Percentiles rank a stretch among this genome's conserved stretches.
These are phyloP conservation scores for Sitodiplosis mosellana DNA, from an alignment of 1,140 invertebrate species.

Conservation along the genomic window DNA sequence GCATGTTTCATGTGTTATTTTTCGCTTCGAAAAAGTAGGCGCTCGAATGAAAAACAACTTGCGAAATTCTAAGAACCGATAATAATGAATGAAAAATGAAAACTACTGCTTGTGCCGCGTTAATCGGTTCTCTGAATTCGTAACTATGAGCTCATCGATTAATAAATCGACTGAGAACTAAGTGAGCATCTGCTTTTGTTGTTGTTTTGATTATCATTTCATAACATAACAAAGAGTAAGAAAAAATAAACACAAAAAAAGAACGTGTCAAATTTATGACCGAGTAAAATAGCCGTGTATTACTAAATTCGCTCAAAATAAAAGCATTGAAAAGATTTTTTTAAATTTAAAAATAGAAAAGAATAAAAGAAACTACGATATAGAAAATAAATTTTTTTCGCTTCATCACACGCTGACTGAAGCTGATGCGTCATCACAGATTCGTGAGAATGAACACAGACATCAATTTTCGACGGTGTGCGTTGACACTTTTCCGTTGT, in stretches of 20 bases:
- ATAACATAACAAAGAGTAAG: too few species aligned
- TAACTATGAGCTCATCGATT: too few species aligned
- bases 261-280: not conserved
- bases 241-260: too few species aligned
- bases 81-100: not conserved
- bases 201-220: too few species aligned
- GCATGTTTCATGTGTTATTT: too few species aligned
- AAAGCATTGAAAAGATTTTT: too few species aligned
- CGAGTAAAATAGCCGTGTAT: not conserved
- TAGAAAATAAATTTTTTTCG: not conserved
- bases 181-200: too few species aligned
- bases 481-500: slow-evolving; percentile 46
- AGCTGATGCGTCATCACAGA: not conserved
- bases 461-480: slow-evolving; percentile 33
- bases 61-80: not conserved
- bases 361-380: not conserved
- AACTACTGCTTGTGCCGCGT: too few species aligned
- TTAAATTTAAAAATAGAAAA: not conserved
- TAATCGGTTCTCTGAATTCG: too few species aligned
- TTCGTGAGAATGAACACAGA: not conserved
- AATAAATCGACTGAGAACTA: too few species aligned
- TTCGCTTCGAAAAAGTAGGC: too few species aligned
- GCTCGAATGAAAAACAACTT: not conserved
- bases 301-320: not conserved
- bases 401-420: not conserved